phyloP scores from a whole-genome alignment of 2,113 vertebrate species.

The Cynoglossus semilaevis region DNA sequence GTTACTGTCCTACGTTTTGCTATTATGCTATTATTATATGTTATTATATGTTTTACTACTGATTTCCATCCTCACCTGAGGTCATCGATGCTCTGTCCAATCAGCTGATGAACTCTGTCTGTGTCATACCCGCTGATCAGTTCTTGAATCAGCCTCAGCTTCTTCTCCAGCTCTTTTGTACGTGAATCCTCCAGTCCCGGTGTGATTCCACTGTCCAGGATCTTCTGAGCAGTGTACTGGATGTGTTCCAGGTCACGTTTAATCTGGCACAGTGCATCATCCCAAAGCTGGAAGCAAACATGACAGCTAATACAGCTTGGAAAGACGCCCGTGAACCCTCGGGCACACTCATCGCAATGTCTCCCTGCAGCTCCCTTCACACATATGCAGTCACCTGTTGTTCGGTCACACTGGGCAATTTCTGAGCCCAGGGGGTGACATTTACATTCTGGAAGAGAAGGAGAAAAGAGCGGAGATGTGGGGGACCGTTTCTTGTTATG shows the following conservation, averaged over 20 bases:
- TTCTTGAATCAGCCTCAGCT: constrained; percentile 62
- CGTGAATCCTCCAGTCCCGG: constrained; percentile 54
- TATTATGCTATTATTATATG: too few species aligned
- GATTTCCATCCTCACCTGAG: constrained; percentile 64
- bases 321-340: constrained; percentile 80
- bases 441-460: constrained; percentile 74
- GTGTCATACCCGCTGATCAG: constrained; percentile 59
- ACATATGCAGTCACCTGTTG: constrained; percentile 77
- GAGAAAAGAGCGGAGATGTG: not conserved
- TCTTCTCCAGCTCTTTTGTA: constrained; percentile 75
- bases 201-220: constrained; percentile 60
- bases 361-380: constrained; percentile 67
- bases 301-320: constrained; percentile 80
- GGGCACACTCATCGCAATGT: constrained; percentile 77
- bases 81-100: constrained; percentile 73
- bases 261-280: constrained; percentile 68
- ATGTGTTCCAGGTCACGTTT: constrained; percentile 63
- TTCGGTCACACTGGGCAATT: constrained; percentile 75
- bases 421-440: constrained; percentile 77
- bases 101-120: constrained; percentile 57
- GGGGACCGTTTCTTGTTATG: too few species aligned
- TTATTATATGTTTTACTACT: too few species aligned
- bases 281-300: constrained; percentile 85
- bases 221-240: constrained; percentile 40
- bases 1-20: too few species aligned